phyloP scores from a whole-genome alignment of 2,888 invertebrate genomes.

The Polyommatus iphigenia region DNA sequence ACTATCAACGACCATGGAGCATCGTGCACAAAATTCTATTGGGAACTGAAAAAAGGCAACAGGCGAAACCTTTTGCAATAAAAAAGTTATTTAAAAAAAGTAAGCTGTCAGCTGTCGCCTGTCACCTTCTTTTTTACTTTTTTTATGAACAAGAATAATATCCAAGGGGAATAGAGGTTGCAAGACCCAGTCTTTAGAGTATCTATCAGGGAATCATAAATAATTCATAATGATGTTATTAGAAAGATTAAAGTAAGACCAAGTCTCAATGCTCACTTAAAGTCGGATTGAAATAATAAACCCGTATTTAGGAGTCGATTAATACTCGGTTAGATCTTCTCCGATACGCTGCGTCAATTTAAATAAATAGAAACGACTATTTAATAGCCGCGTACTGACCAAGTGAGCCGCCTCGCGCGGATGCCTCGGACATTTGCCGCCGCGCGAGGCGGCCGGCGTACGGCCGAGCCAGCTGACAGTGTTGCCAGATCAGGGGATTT shows the following conservation, averaged over 20 bases:
- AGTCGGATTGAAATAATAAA: slow-evolving; percentile 14
- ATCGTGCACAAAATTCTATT: neutral
- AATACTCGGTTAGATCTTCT: neutral
- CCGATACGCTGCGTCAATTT: slow-evolving; percentile 16
- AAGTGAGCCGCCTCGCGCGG: too few species aligned
- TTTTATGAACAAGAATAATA: too few species aligned
- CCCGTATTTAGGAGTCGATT: slow-evolving; percentile 21
- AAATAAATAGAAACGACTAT: slow-evolving; percentile 16
- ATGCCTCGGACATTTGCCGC: too few species aligned
- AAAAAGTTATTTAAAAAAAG: neutral
- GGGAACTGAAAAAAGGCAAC: neutral
- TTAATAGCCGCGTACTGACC: too few species aligned
- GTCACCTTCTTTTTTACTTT: too few species aligned
- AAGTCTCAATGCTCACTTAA: neutral
- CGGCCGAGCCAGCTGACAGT: too few species aligned
- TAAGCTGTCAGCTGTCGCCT: neutral
- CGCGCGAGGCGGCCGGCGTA: too few species aligned
- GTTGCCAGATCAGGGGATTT: too few species aligned
- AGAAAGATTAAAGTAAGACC: neutral
- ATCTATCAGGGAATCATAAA: neutral
- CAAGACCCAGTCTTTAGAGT: too few species aligned
- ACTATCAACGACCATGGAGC: slow-evolving; percentile 50
- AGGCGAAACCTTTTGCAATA: neutral
- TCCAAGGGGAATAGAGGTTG: too few species aligned
- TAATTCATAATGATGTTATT: neutral